These are phyloP conservation scores for Drosophila colorata DNA, from an alignment of 2,888 invertebrate species.

Conservation along the genomic window DNA sequence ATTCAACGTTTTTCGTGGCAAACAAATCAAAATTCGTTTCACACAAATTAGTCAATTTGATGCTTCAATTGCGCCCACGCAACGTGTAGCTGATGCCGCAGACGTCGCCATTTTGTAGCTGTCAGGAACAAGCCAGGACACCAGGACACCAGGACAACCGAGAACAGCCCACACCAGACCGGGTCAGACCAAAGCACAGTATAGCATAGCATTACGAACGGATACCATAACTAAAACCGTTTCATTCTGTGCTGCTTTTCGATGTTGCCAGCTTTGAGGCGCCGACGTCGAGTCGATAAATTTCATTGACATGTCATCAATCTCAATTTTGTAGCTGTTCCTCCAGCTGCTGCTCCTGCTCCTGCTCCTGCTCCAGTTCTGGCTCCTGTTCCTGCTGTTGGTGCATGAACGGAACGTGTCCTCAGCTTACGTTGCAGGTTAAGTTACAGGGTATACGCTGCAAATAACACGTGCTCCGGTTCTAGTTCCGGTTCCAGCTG, in stretches of 20 bases:
- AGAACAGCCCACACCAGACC: not conserved
- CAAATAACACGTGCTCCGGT: not conserved
- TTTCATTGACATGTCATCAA: conserved; percentile 74
- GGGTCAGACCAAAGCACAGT: not conserved
- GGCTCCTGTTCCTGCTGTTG: not conserved
- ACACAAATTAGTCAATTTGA: conserved; percentile 59
- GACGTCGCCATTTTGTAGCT: conserved; percentile 28
- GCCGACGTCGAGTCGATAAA: conserved; percentile 48
- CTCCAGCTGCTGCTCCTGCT: not conserved
- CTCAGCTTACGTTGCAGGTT: conserved; percentile 2
- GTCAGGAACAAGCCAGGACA: not conserved
- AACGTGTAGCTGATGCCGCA: conserved; percentile 18
- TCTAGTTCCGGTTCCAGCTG: not conserved
- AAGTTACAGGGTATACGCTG: not conserved
- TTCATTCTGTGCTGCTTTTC: conserved; percentile 3
- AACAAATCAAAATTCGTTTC: conserved; percentile 66
- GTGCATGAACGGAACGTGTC: conserved; percentile 1
- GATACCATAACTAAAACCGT: conserved; percentile 9
- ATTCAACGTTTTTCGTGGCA: conserved; percentile 24
- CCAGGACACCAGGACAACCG: not conserved
- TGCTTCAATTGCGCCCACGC: conserved; percentile 33
- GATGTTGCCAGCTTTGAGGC: not conserved
- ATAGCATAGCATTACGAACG: conserved; percentile 1
- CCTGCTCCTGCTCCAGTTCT: not conserved
- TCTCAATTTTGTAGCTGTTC: conserved; percentile 65